These are phyloP conservation scores for Bimastos eiseni DNA, from an alignment of 2,888 invertebrate species.

Conservation along the genomic window DNA sequence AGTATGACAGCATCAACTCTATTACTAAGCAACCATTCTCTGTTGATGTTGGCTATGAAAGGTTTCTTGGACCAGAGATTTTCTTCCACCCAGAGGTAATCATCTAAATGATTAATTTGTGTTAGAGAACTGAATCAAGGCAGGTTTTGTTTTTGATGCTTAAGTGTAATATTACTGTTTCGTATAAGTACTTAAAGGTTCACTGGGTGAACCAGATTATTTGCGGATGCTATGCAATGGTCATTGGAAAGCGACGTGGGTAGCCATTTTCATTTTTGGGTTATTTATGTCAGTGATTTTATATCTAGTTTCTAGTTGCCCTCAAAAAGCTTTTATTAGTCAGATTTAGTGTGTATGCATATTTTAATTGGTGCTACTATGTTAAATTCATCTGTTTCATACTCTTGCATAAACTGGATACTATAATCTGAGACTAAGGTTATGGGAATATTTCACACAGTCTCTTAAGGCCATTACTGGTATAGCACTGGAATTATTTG, in stretches of 20 bases:
- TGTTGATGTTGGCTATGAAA: slow-evolving; percentile 95
- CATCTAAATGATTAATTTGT: not conserved
- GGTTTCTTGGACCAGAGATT: slow-evolving; percentile 97
- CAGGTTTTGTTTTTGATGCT: not conserved
- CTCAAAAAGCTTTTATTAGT: no score
- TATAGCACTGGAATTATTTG: no score
- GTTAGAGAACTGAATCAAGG: no score
- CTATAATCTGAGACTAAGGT: no score
- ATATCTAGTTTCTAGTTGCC: no score
- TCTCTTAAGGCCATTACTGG: not conserved
- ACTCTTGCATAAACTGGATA: no score
- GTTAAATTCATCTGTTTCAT: no score
- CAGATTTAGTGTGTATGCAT: no score
- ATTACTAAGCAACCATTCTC: slow-evolving; percentile 86
- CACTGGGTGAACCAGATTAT: not conserved
- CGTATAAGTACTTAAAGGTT: not conserved
- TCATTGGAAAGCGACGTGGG: not conserved
- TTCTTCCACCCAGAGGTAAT: slow-evolving; percentile 96
- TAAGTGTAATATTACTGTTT: not conserved
- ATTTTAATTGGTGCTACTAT: no score
- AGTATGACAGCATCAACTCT: slow-evolving; percentile 83
- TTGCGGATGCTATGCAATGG: not conserved
- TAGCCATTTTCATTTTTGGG: not conserved
- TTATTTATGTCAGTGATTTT: not conserved
- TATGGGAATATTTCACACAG: not conserved